Evolutionary conservation across 2,888 invertebrate genomes (phyloP).

Genomic region (Hydraecia micacea): DNA sequence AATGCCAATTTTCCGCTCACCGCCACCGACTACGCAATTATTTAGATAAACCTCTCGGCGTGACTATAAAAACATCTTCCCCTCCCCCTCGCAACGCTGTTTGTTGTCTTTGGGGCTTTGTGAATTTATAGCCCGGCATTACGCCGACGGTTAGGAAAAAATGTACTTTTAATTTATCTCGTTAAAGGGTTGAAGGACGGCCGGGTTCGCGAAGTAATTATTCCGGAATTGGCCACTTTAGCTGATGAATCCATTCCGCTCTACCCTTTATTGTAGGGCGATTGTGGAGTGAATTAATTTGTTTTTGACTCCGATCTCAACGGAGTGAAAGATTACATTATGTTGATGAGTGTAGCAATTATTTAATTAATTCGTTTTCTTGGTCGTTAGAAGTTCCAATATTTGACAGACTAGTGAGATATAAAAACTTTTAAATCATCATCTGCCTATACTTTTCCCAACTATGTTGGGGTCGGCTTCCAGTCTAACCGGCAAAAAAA

Average conservation of each 20-base stretch:
- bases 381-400: background rate
- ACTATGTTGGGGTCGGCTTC: too few relatives aligned
- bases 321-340: conserved; percentile 87
- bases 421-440: background rate
- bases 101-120: conserved; percentile 90
- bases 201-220: conserved; percentile 89
- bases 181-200: conserved; percentile 90
- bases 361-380: conserved; percentile 64
- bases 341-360: conserved; percentile 76
- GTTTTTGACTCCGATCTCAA: conserved; percentile 83
- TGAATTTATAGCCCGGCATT: conserved; percentile 88
- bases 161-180: conserved; percentile 91
- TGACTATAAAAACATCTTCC: conserved; percentile 90
- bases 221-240: conserved; percentile 90
- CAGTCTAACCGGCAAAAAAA: background rate
- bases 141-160: conserved; percentile 89
- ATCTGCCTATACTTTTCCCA: too few relatives aligned
- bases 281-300: conserved; percentile 87
- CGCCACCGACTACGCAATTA: conserved; percentile 90
- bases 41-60: conserved; percentile 90
- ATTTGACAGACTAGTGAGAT: background rate
- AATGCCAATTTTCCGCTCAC: conserved; percentile 90
- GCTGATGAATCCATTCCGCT: conserved; percentile 88
- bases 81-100: conserved; percentile 82
- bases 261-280: conserved; percentile 83